phyloP scores from a whole-genome alignment of 2,888 invertebrate species.

The Aelia acuminata region DNA sequence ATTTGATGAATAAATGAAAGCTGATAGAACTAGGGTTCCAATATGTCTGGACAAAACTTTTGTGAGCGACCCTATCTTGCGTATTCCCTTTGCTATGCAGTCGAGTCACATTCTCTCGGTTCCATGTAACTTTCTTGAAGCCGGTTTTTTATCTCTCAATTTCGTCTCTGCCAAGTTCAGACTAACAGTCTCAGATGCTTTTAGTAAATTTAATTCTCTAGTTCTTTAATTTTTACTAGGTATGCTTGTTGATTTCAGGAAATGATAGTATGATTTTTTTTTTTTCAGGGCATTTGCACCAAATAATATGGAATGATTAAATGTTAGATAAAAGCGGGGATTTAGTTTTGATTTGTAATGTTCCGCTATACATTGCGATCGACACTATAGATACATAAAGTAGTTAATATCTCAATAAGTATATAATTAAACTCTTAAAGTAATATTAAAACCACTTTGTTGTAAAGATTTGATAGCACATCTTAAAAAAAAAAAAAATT shows the following conservation, averaged over 20 bases:
- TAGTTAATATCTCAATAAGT: too few species aligned
- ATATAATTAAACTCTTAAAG: too few species aligned
- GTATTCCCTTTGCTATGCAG: constrained; percentile 40
- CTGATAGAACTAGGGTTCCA: background rate
- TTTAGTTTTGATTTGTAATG: too few species aligned
- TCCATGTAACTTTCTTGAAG: constrained; percentile 10
- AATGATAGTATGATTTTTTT: too few species aligned
- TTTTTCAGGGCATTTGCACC: too few species aligned
- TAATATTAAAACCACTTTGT: too few species aligned
- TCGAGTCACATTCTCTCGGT: constrained; percentile 20
- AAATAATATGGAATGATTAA: too few species aligned
- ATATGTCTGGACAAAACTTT: constrained; percentile 8
- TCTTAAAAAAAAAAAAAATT: too few species aligned
- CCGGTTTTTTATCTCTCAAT: constrained; percentile 33
- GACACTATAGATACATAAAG: too few species aligned
- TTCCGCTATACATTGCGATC: too few species aligned
- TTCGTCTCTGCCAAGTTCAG: background rate
- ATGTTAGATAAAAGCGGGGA: too few species aligned
- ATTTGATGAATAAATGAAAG: background rate
- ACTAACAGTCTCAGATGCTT: background rate
- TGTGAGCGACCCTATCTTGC: constrained; percentile 8
- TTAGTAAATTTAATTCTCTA: background rate
- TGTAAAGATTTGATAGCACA: too few species aligned
- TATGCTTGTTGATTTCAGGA: background rate
- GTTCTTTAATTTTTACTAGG: background rate